phyloP scores from a whole-genome alignment of 2,797 vertebrate genomes.

The Chanos chanos region DNA sequence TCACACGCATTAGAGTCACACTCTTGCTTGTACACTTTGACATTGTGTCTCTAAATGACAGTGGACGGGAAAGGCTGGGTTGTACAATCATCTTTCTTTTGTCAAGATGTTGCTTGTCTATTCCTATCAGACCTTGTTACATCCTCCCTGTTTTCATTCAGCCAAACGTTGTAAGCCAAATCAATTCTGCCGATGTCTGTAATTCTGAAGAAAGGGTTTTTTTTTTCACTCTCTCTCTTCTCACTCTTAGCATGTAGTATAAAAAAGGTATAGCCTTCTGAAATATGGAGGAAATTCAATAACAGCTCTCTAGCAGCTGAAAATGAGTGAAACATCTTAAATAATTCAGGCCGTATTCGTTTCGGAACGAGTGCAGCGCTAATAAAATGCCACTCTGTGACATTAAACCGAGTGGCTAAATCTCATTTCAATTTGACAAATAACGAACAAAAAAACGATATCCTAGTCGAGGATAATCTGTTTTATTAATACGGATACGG shows the following conservation, averaged over 20 bases:
- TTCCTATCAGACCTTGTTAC: conserved; percentile 12
- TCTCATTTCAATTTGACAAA: conserved; percentile 29
- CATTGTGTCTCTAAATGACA: too few relatives aligned
- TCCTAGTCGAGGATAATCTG: conserved; percentile 8
- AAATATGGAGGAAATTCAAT: conserved; percentile 41
- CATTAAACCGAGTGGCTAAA: conserved; percentile 38
- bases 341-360: conserved; percentile 43
- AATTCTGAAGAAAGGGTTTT: conserved; percentile 43
- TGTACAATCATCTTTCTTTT: conserved; percentile 8
- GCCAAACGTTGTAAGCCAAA: conserved; percentile 33
- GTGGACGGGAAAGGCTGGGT: too few relatives aligned
- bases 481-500: conserved; percentile 10
- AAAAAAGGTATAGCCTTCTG: conserved; percentile 20
- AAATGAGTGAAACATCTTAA: conserved; percentile 40
- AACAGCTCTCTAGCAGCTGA: conserved; percentile 29
- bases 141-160: conserved; percentile 3
- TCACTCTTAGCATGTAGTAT: conserved; percentile 24
- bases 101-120: conserved; percentile 1
- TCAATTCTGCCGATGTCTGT: conserved; percentile 36
- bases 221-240: conserved; percentile 16
- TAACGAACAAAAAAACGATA: not conserved
- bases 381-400: conserved; percentile 41
- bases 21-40: too few relatives aligned
- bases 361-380: conserved; percentile 29
- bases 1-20: too few relatives aligned